Conservation (phyloP, 2,797 vertebrate genomes). For the Anolis apletophallus region DNA sequence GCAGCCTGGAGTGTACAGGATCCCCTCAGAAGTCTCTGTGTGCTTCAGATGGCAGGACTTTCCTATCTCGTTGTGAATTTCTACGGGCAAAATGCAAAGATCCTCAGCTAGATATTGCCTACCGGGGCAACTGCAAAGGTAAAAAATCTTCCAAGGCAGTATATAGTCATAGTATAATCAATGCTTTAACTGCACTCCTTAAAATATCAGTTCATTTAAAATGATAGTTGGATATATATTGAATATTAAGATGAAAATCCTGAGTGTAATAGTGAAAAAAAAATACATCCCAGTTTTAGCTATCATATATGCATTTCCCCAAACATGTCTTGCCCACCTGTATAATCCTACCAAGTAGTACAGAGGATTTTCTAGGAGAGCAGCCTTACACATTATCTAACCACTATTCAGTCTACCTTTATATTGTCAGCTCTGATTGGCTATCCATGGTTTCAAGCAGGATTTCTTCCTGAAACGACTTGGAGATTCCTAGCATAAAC, state of each 20-base stretch:
- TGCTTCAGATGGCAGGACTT: conserved; percentile 95
- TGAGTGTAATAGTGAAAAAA: not conserved
- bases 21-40: conserved; percentile 90
- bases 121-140: conserved; percentile 95
- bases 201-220: not conserved
- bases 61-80: conserved; percentile 94
- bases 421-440: too few species aligned
- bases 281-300: not conserved
- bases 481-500: too few species aligned
- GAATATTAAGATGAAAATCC: not conserved
- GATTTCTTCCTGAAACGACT: too few species aligned
- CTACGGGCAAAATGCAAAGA: conserved; percentile 96
- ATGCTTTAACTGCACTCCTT: conserved; percentile 5
- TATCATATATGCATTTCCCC: not conserved
- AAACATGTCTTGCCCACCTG: not conserved
- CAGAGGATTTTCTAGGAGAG: not conserved
- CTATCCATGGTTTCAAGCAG: too few species aligned
- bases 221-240: not conserved
- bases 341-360: not conserved
- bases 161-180: not conserved
- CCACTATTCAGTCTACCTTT: too few species aligned
- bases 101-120: conserved; percentile 91
- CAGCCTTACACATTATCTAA: too few species aligned
- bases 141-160: conserved; percentile 58
- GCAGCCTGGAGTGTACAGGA: conserved; percentile 89